These are phyloP conservation scores for Ornithoptera priamus DNA, from an alignment of 2,888 invertebrate species.

Conservation along the genomic window DNA sequence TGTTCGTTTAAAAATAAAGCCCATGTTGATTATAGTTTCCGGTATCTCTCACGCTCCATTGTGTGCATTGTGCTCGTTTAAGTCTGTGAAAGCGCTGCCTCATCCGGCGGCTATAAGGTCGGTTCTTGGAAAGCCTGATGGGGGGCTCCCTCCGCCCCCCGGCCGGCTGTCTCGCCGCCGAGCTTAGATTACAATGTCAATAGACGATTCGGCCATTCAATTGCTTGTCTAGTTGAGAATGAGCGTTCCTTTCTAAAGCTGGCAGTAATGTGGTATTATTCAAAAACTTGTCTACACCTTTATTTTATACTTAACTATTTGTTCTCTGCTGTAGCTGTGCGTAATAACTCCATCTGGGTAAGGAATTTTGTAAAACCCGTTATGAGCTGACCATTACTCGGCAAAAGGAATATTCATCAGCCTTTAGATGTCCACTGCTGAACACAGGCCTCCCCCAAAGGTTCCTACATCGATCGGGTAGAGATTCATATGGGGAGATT, in stretches of 20 bases:
- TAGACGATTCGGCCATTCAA: conserved; percentile 55
- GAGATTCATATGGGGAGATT: too few relatives aligned
- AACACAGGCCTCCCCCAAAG: too few relatives aligned
- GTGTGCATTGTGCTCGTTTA: conserved; percentile 51
- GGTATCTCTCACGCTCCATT: conserved; percentile 63
- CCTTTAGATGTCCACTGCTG: too few relatives aligned
- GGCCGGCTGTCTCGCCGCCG: conserved; percentile 45
- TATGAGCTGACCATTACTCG: too few relatives aligned
- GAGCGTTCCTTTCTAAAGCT: conserved; percentile 33
- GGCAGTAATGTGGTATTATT: background rate
- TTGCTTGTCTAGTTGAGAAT: conserved; percentile 43
- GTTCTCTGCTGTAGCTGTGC: too few relatives aligned
- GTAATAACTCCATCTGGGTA: too few relatives aligned
- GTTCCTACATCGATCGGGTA: too few relatives aligned
- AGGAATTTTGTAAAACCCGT: too few relatives aligned
- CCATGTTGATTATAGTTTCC: conserved; percentile 69
- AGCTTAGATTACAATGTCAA: conserved; percentile 68
- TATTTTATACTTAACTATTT: background rate
- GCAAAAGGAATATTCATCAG: too few relatives aligned
- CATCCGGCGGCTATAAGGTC: conserved; percentile 53
- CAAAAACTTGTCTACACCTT: conserved; percentile 9
- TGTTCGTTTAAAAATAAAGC: conserved; percentile 50
- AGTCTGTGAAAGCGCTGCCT: conserved; percentile 46
- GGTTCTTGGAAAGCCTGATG: conserved; percentile 61
- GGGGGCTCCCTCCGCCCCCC: conserved; percentile 38